A percentile compares a stretch with the other conserved stretches of the same genome.
These are phyloP conservation scores for Neoarius graeffei DNA, from an alignment of 2,113 vertebrate species.

Conservation along the genomic window DNA sequence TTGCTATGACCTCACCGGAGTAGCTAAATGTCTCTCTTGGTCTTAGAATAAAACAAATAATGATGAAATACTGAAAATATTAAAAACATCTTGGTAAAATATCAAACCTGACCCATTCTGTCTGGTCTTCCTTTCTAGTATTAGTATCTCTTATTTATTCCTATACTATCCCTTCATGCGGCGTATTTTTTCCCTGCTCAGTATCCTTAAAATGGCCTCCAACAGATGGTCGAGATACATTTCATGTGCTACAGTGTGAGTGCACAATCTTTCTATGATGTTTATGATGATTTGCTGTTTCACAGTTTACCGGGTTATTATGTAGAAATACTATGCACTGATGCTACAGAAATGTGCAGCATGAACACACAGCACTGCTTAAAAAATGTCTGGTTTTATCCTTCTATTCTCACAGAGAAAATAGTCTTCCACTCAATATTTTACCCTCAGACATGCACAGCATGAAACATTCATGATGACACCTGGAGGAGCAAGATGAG, in stretches of 20 bases:
- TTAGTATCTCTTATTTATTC: neutral
- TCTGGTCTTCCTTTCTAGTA: neutral
- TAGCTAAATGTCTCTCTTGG: conserved; percentile 4
- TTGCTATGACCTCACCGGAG: conserved; percentile 2
- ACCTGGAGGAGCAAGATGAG: neutral
- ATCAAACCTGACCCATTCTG: neutral
- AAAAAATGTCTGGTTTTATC: neutral
- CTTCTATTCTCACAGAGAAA: neutral
- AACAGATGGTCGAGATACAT: conserved; percentile 17
- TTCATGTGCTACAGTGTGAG: neutral
- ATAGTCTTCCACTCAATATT: neutral
- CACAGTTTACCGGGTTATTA: conserved; percentile 25
- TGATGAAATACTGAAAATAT: neutral
- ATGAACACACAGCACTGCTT: neutral
- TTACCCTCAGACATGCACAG: neutral
- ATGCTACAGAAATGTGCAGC: neutral
- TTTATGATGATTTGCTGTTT: conserved; percentile 23
- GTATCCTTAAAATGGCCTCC: conserved; percentile 3
- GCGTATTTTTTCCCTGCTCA: neutral
- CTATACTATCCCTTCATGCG: neutral
- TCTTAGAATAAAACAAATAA: neutral
- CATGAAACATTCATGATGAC: neutral
- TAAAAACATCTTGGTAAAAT: neutral
- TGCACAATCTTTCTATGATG: conserved; percentile 20
- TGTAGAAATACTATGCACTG: conserved; percentile 16